Conservation (phyloP, 1,140 invertebrate genomes). For the Doryteuthis pealeii region DNA sequence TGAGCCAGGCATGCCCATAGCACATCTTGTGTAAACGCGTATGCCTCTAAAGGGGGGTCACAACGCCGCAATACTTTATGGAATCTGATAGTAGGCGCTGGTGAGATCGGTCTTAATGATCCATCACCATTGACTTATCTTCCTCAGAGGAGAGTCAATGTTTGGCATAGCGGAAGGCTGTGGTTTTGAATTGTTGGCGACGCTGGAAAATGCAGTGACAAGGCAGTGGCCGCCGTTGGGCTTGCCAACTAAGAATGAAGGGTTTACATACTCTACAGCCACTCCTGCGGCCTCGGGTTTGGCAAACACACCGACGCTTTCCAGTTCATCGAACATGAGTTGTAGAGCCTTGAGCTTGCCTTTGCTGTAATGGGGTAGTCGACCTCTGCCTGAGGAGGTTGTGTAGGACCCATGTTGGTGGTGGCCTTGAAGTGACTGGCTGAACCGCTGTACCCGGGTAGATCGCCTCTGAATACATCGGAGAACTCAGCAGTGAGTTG, state of each 20-base stretch:
- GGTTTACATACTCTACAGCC: slow-evolving; percentile 20
- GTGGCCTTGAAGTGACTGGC: slow-evolving; percentile 18
- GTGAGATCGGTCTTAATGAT: too few relatives aligned
- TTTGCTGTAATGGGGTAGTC: slow-evolving; percentile 21
- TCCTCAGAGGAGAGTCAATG: too few relatives aligned
- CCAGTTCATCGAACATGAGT: slow-evolving; percentile 26
- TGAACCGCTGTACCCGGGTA: slow-evolving; percentile 23
- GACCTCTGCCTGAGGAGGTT: slow-evolving; percentile 28
- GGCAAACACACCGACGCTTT: slow-evolving; percentile 16
- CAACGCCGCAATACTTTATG: too few relatives aligned
- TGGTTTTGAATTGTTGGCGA: not conserved
- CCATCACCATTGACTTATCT: too few relatives aligned
- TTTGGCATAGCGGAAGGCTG: too few relatives aligned
- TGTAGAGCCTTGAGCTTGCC: slow-evolving; percentile 21
- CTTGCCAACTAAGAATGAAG: slow-evolving; percentile 24
- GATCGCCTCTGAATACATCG: slow-evolving; percentile 16
- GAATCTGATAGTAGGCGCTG: too few relatives aligned
- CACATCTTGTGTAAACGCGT: too few relatives aligned
- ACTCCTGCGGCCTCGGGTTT: slow-evolving; percentile 26
- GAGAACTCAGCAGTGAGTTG: slow-evolving; percentile 5
- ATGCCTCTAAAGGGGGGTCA: too few relatives aligned
- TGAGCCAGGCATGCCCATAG: too few relatives aligned
- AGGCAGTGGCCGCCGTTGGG: slow-evolving; percentile 21
- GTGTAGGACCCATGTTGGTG: slow-evolving; percentile 28
- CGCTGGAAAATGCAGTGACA: slow-evolving; percentile 34